Evolutionary conservation across 2,888 invertebrate genomes (phyloP), one percentile per base, ranked within the genome.

Genomic region (Latheticus oryzae): DNA sequence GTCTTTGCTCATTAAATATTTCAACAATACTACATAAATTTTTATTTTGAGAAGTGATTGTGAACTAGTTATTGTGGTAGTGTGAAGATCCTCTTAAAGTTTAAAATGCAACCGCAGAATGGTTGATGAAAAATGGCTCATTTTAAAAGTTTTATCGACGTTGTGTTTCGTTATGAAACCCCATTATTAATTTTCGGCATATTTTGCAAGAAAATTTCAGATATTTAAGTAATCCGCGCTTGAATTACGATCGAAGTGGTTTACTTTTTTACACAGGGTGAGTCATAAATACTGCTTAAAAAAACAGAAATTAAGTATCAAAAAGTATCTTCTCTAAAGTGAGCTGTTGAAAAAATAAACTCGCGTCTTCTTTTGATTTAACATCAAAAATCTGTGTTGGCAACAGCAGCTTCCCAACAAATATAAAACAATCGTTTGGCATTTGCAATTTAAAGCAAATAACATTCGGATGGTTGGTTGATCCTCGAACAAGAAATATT

Each of bases 401-500:
- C 38, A 16, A 26, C 8, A 19, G 12, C 16, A 52, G 43, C 26
- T 28, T 45, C 23, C 17, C 16, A 54, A 45, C 33, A 37, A 54
- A 30, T 37, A 54, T 37, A 54, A 54, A 45, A 37, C 45, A 47
- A 47, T 47, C 24, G 54, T 35, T 28, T 47, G 45, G 37, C 37
- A 54, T 54, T 47, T 54, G 54, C 54, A 54, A 54, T 54, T 54
- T 54, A 54, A 54, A 54, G 43, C 47, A 47, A 54, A 45, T 54
- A 45, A 54, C 37, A 54, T 28, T 32, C 35, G 45, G 38, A 50
- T 13, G 50, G 37, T 35, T 50, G 28, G 26, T 23, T 38, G 47
- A 24, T 35, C 35, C 33, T 24, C 24, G 11, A 47, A 47, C 23
- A 47, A 47, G 47, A 47, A 47, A 47, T 47, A 35, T 47, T 47